Evolutionary conservation across 2,888 invertebrate genomes (phyloP).

Genomic region (Galerucella nymphaeae): DNA sequence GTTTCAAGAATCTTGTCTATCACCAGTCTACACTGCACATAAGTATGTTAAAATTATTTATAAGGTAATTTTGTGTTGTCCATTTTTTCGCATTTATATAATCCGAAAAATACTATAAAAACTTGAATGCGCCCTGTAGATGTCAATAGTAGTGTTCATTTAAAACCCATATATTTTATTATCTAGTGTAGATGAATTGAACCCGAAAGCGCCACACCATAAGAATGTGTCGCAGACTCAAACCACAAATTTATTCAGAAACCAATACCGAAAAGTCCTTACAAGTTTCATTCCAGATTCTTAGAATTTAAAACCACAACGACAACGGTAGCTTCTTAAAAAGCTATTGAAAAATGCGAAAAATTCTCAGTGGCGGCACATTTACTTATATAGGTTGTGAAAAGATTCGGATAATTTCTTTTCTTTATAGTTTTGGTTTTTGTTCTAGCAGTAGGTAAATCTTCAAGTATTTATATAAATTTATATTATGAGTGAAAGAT

Average conservation of each 20-base stretch:
- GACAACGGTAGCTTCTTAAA: slow-evolving; percentile 8
- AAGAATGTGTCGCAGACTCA: slow-evolving; percentile 10
- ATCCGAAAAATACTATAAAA: not conserved
- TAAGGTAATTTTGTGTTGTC: too few species aligned
- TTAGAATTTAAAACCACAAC: slow-evolving; percentile 15
- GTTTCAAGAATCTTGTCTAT: too few species aligned
- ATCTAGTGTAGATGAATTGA: not conserved
- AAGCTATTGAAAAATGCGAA: slow-evolving; percentile 4
- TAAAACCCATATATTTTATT: not conserved
- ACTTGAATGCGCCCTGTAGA: not conserved
- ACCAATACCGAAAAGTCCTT: slow-evolving; percentile 6
- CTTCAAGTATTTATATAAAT: too few species aligned
- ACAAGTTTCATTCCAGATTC: slow-evolving; percentile 9
- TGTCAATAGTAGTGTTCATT: not conserved
- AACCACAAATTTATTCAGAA: not conserved
- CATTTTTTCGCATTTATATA: too few species aligned
- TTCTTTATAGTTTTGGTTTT: too few species aligned
- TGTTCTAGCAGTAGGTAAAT: too few species aligned
- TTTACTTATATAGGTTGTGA: not conserved
- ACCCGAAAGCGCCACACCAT: not conserved
- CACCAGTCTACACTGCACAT: too few species aligned
- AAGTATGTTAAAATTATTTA: too few species aligned
- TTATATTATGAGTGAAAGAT: too few species aligned
- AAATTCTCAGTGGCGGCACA: slow-evolving; percentile 6
- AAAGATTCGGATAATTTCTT: too few species aligned